phyloP scores from a whole-genome alignment of 1,140 invertebrate species.

The Drosophila subobscura region DNA sequence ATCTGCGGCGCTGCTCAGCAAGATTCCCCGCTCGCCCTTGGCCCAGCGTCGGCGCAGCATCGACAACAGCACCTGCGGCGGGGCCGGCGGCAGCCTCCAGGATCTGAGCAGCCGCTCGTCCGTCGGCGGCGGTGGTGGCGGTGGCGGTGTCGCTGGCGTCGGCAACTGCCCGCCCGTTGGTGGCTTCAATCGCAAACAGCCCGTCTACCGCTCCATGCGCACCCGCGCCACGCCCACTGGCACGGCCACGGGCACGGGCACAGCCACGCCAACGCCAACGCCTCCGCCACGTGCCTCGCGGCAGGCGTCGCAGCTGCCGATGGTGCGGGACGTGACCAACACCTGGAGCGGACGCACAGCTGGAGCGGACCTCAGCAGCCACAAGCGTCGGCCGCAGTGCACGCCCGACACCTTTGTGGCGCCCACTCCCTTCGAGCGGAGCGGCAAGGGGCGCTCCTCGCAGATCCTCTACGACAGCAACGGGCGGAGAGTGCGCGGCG shows the following conservation, averaged over 20 bases:
- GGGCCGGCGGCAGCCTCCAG: conserved; percentile 67
- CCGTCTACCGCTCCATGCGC: conserved; percentile 76
- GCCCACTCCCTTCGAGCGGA: conserved; percentile 86
- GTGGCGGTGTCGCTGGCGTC: neutral
- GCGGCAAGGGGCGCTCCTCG: conserved; percentile 86
- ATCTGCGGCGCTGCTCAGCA: conserved; percentile 36
- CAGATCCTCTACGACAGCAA: conserved; percentile 86
- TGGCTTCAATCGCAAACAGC: conserved; percentile 62
- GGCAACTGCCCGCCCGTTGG: conserved; percentile 29
- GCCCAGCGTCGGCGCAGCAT: conserved; percentile 70
- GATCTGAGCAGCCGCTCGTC: conserved; percentile 64
- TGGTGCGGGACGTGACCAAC: conserved; percentile 85
- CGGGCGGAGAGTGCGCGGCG: conserved; percentile 84
- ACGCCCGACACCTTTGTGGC: conserved; percentile 88
- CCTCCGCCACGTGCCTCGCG: conserved; percentile 28
- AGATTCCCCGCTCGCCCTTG: conserved; percentile 75
- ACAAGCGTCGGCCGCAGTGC: conserved; percentile 86
- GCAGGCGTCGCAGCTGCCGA: conserved; percentile 80
- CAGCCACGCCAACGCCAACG: neutral
- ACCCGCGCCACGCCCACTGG: conserved; percentile 36
- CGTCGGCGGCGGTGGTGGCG: neutral
- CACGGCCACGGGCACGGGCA: conserved; percentile 23
- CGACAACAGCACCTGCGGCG: conserved; percentile 67
- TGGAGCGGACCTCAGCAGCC: conserved; percentile 12
- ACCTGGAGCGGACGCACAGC: conserved; percentile 88